Conservation (phyloP, 2,113 vertebrate genomes). For the Coreoperca whiteheadi region DNA sequence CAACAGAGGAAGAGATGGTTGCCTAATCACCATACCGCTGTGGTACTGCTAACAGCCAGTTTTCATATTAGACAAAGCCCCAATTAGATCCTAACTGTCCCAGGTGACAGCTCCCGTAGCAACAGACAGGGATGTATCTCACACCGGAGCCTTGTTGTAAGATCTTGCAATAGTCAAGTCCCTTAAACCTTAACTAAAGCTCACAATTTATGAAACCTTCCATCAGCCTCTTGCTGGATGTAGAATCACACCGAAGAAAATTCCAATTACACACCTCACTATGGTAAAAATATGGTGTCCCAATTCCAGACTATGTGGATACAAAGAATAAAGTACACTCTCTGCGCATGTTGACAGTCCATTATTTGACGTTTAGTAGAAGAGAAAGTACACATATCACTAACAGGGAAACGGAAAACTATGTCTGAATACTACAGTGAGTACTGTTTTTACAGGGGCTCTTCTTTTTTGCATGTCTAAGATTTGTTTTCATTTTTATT, state of each 20-base stretch:
- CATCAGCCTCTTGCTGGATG: neutral
- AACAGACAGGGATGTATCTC: constrained; percentile 48
- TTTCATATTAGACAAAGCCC: constrained; percentile 64
- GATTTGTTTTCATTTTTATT: too few species aligned
- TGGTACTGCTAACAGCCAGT: constrained; percentile 61
- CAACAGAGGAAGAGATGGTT: constrained; percentile 57
- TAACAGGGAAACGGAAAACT: neutral
- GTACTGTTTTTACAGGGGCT: neutral
- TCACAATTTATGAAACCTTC: neutral
- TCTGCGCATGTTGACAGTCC: neutral
- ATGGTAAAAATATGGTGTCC: neutral
- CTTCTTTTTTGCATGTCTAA: neutral
- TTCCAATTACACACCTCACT: neutral
- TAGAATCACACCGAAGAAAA: neutral
- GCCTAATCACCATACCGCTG: constrained; percentile 55
- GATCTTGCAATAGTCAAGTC: constrained; percentile 18
- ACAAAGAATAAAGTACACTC: too few species aligned
- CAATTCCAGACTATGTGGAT: neutral
- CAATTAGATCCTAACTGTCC: constrained; percentile 64
- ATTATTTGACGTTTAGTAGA: neutral
- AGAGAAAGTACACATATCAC: neutral
- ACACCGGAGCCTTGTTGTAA: constrained; percentile 11
- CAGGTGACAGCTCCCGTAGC: constrained; percentile 52
- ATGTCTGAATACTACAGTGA: neutral
- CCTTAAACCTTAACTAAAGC: constrained; percentile 24